Percentiles rank a stretch among this genome's conserved stretches.
These are phyloP conservation scores for Anabas testudineus DNA, from an alignment of 2,797 vertebrate species.

Conservation along the genomic window DNA sequence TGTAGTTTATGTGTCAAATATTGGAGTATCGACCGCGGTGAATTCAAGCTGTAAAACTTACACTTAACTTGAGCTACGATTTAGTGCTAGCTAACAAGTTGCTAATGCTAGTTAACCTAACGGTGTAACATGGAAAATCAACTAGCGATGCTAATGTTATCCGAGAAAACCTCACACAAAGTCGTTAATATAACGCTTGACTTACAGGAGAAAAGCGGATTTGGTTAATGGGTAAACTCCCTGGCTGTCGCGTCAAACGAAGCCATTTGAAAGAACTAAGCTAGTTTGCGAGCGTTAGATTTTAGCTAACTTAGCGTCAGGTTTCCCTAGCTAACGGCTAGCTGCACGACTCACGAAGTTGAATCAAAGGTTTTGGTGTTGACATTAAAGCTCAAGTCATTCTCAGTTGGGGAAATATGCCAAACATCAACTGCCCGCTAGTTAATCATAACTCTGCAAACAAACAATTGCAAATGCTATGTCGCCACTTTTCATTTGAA, in stretches of 20 bases:
- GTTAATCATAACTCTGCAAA: too few species aligned
- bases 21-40: rapidly evolving
- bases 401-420: too few species aligned
- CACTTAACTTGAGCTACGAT: background rate
- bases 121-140: slow-evolving; percentile 9
- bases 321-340: slow-evolving; percentile 12
- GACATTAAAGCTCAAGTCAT: background rate
- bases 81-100: slow-evolving; percentile 17
- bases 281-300: background rate
- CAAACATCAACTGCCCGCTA: background rate
- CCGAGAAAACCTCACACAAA: background rate
- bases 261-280: background rate
- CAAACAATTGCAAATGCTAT: background rate
- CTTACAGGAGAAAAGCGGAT: background rate
- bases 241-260: background rate
- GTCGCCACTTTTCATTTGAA: background rate
- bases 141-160: slow-evolving; percentile 9
- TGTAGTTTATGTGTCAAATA: rapidly evolving
- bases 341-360: slow-evolving; percentile 30
- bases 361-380: slow-evolving; percentile 7
- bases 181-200: too few species aligned
- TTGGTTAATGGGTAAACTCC: background rate
- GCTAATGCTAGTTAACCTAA: slow-evolving; percentile 61
- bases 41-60: background rate
- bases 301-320: background rate